Base-by-base conservation (phyloP, 35 echinoderm and acorn worm species). In the Nesometra sesokonis region DNA sequence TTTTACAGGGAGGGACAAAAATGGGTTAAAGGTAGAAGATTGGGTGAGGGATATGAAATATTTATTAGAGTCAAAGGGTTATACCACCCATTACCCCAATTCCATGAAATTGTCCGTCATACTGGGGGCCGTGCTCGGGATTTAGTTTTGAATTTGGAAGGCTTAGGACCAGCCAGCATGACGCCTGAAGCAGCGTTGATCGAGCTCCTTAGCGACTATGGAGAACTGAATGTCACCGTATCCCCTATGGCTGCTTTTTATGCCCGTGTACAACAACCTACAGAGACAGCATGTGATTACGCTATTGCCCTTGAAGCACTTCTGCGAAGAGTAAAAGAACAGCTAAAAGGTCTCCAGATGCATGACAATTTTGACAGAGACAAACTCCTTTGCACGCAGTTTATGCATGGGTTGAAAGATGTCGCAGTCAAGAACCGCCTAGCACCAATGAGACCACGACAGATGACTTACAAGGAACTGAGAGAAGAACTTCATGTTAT, bases 31-130 rank as follows among this genome's bases (percentile, higher is more conserved):
- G 35, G 30, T 87, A 78, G 85, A 87, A 27, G 85, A 87, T 77
- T 87, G 57, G 85, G 85, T 87, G 3, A 77, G 76, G 29, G 85
- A 87, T 36, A 77, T 87, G 85, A 87, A 35, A 33, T 79, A 79
- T 78, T 23, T 87, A 11, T 27, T 87, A 15, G 76, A 79, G 34
- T 35, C 34, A 21, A 87, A 87, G 76, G 85, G 76, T 35, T 34
- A 8, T 35, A 9, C 29, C 5, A 32, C 85, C 85, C 31, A 35
- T 9, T 19, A 21, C 38, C 36, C 5, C 52, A 78, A 31, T 87
- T 87, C 67, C 67, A 87, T 77, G 85, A 87, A 36, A 76, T 87
- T 17, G 85, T 87, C 9, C 31, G 85, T 4, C 85, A 87, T 34
- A 87, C 85, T 31, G 77, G 30, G 17, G 85, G 85, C 35, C 11